A percentile compares a stretch with the other conserved stretches of the same genome.
These are phyloP conservation scores for Harpalus rubripes DNA, from an alignment of 2,888 invertebrate genomes.

Conservation along the genomic window DNA sequence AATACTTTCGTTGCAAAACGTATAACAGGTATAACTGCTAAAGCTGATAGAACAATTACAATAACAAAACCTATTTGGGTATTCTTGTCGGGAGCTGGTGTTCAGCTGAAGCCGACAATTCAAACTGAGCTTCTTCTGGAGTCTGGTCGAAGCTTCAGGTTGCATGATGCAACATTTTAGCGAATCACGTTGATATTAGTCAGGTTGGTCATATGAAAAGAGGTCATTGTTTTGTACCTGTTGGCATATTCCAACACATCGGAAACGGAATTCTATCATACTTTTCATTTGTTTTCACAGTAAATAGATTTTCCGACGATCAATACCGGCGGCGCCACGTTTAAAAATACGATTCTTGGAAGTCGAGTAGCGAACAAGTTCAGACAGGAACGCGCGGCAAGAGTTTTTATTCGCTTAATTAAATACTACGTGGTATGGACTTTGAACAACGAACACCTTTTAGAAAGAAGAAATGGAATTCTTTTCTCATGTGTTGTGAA, in stretches of 20 bases:
- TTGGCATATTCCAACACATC: constrained; percentile 9
- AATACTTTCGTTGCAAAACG: constrained; percentile 5
- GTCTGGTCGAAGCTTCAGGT: neutral
- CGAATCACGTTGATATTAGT: constrained; percentile 49
- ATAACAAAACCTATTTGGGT: neutral
- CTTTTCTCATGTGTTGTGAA: constrained; percentile 17
- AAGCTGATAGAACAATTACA: too few relatives aligned
- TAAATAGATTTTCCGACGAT: constrained; percentile 28
- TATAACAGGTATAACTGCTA: neutral
- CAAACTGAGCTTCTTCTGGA: constrained; percentile 31
- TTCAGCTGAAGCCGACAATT: neutral
- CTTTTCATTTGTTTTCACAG: neutral
- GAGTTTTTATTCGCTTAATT: constrained; percentile 19
- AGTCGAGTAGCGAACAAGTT: constrained; percentile 32
- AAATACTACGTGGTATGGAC: neutral
- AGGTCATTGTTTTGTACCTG: constrained; percentile 56
- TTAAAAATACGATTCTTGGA: constrained; percentile 51
- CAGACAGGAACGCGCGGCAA: constrained; percentile 3
- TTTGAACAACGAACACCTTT: neutral
- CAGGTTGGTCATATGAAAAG: constrained; percentile 31
- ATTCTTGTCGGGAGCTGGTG: constrained; percentile 8
- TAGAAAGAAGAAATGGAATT: neutral
- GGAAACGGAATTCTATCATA: neutral
- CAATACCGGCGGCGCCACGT: constrained; percentile 32
- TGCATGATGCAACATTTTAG: constrained; percentile 53